These are phyloP conservation scores for Nesidiocoris tenuis DNA, from an alignment of 2,888 invertebrate species.

Conservation along the genomic window DNA sequence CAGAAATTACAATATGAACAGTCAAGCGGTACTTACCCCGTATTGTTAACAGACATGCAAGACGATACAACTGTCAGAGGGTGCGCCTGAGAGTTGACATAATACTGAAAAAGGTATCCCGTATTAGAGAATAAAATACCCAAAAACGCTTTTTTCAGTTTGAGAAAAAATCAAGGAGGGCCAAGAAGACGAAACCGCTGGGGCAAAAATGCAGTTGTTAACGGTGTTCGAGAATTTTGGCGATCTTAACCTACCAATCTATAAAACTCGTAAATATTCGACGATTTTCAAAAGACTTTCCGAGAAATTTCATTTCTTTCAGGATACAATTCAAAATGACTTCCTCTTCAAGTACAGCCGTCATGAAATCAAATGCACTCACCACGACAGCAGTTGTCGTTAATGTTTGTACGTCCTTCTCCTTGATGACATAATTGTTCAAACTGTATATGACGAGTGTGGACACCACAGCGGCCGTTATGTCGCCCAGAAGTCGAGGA, in stretches of 20 bases:
- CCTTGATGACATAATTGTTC: conserved; percentile 77
- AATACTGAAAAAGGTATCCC: conserved; percentile 59
- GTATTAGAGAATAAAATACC: not conserved
- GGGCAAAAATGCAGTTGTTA: not conserved
- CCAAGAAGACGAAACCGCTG: not conserved
- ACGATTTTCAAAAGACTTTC: not conserved
- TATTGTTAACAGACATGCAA: conserved; percentile 84
- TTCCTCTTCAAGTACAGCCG: not conserved
- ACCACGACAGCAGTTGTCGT: conserved; percentile 31
- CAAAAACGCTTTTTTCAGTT: too few species aligned
- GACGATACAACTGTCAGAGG: conserved; percentile 89
- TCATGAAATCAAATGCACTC: conserved; percentile 6
- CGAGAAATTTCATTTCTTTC: not conserved
- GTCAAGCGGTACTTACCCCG: conserved; percentile 58
- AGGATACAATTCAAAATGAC: conserved; percentile 11
- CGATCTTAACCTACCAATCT: too few species aligned
- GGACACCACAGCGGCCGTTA: conserved; percentile 75
- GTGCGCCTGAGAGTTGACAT: conserved; percentile 82
- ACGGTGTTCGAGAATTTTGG: not conserved
- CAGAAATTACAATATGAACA: not conserved
- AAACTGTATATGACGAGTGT: conserved; percentile 73
- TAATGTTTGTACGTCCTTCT: conserved; percentile 59
- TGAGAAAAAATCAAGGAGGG: too few species aligned
- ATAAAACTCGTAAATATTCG: too few species aligned
- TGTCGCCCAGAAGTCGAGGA: conserved; percentile 82